Evolutionary conservation across 2,797 vertebrate genomes (phyloP).

Genomic region (Arrhamphus sclerolepis): DNA sequence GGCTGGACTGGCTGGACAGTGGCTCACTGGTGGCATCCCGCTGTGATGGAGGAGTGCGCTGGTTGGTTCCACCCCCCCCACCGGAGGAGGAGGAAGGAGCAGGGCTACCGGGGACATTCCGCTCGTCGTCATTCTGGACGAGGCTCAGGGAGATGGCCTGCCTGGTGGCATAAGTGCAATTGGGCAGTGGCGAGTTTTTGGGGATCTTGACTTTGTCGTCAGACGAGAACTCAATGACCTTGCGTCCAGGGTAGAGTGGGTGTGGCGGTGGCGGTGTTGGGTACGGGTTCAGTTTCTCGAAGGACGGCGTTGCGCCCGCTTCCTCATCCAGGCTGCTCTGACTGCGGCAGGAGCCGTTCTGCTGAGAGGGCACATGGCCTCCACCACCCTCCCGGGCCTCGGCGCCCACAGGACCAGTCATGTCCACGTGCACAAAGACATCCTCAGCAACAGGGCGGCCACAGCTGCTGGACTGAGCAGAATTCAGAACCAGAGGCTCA

Average conservation of each 20-base stretch:
- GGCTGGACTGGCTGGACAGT: constrained; percentile 84
- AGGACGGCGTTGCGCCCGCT: constrained; percentile 68
- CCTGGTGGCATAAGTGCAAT: constrained; percentile 95
- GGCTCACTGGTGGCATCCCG: constrained; percentile 62
- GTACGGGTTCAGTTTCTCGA: constrained; percentile 94
- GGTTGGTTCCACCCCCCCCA: constrained; percentile 38
- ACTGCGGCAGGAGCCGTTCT: constrained; percentile 85
- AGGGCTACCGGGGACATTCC: constrained; percentile 81
- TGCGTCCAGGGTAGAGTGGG: constrained; percentile 91
- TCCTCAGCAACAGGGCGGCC: constrained; percentile 90
- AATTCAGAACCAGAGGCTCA: constrained; percentile 93
- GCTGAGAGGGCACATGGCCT: constrained; percentile 64
- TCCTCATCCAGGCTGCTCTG: constrained; percentile 83
- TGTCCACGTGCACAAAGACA: constrained; percentile 96
- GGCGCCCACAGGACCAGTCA: constrained; percentile 80
- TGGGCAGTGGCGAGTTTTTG: constrained; percentile 95
- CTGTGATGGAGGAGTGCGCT: constrained; percentile 54
- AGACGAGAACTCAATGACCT: constrained; percentile 93
- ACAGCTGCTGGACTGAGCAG: constrained; percentile 90
- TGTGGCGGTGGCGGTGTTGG: constrained; percentile 88
- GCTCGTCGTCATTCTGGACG: constrained; percentile 85
- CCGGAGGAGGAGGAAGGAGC: constrained; percentile 71
- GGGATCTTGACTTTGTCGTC: constrained; percentile 97
- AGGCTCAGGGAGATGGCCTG: constrained; percentile 97
- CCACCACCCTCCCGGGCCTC: constrained; percentile 36